phyloP scores from a whole-genome alignment of 2,888 invertebrate genomes.

The Ganaspis brasiliensis region DNA sequence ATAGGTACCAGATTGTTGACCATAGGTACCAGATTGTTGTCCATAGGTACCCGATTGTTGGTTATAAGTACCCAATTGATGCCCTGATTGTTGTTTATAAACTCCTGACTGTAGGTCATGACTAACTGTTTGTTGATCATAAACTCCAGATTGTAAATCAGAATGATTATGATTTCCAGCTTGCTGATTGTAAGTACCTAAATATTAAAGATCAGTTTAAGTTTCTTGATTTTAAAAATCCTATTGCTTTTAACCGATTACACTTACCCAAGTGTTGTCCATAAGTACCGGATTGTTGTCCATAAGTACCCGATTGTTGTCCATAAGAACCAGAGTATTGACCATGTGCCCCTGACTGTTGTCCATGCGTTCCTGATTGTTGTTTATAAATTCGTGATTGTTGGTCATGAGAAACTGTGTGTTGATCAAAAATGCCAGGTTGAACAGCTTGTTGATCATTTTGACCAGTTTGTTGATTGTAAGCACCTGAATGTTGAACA shows the following conservation, averaged over 20 bases:
- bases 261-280: not conserved
- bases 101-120: not conserved
- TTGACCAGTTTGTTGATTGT: not conserved
- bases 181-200: not conserved
- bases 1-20: constrained; percentile 21
- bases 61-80: not conserved
- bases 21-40: not conserved
- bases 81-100: not conserved
- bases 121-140: not conserved
- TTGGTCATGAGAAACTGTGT: not conserved
- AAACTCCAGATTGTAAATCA: not conserved
- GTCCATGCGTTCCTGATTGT: not conserved
- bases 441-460: not conserved
- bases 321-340: constrained; percentile 9
- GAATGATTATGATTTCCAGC: no score
- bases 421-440: not conserved
- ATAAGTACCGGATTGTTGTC: not conserved
- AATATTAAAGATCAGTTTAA: not conserved
- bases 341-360: constrained; percentile 1
- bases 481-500: not conserved
- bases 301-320: not conserved
- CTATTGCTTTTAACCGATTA: not conserved
- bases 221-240: not conserved
- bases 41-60: not conserved
- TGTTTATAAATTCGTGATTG: not conserved